Percentiles rank a stretch among this genome's conserved stretches.
These are phyloP conservation scores for Semnornis frantzii DNA, from an alignment of 2,113 vertebrate genomes.

Conservation along the genomic window DNA sequence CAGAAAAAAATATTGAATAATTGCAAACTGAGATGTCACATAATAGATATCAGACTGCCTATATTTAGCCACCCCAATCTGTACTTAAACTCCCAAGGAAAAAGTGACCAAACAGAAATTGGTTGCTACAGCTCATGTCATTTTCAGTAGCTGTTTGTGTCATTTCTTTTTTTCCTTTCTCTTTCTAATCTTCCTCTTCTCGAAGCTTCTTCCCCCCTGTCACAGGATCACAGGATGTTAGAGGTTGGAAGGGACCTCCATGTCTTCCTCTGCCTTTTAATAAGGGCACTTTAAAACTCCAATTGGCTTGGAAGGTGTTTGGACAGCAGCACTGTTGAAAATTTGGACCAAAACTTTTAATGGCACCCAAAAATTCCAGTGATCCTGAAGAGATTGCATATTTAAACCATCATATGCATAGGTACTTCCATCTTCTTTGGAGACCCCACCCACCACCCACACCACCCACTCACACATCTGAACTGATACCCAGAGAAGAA, in stretches of 20 bases:
- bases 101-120: neutral
- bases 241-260: too few relatives aligned
- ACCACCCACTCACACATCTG: neutral
- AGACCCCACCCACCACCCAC: neutral
- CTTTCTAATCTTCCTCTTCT: neutral
- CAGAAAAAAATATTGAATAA: conserved; percentile 4
- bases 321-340: neutral
- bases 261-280: neutral
- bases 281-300: rapidly evolving
- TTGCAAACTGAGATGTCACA: conserved; percentile 16
- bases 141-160: neutral
- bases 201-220: neutral
- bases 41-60: neutral
- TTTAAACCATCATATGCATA: neutral
- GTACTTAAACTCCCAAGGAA: neutral
- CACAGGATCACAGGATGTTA: too few relatives aligned
- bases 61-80: conserved; percentile 13
- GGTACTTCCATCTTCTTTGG: neutral
- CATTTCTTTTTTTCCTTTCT: neutral
- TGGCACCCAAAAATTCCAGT: rapidly evolving
- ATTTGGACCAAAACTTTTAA: neutral
- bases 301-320: neutral
- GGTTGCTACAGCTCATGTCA: neutral
- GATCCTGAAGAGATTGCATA: too few relatives aligned
- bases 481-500: neutral